phyloP scores from a whole-genome alignment of 2,113 vertebrate genomes.

The Cromileptes altivelis region DNA sequence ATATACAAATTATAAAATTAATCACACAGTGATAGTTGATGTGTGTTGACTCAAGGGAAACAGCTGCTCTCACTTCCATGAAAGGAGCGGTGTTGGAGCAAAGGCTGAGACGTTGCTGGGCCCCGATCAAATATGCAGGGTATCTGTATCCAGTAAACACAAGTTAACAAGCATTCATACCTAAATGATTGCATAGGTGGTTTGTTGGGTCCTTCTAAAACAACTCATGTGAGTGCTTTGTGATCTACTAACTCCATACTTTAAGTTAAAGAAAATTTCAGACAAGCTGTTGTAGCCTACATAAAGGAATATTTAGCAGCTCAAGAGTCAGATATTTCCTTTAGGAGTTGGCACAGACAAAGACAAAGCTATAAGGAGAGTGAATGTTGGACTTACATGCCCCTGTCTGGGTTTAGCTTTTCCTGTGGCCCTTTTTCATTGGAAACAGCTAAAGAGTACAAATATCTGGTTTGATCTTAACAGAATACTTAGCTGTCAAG shows the following conservation, averaged over 20 bases:
- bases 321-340: neutral
- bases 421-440: no score
- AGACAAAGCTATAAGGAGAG: neutral
- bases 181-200: neutral
- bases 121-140: slow-evolving; percentile 25
- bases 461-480: no score
- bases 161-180: slow-evolving; percentile 1
- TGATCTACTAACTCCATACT: neutral
- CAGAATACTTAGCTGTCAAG: no score
- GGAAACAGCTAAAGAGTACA: no score
- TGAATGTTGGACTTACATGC: neutral
- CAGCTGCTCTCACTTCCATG: slow-evolving; percentile 36
- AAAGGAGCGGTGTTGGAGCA: slow-evolving; percentile 25
- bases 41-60: neutral
- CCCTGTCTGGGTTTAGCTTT: no score
- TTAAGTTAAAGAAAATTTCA: neutral
- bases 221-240: neutral
- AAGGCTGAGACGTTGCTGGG: slow-evolving; percentile 9
- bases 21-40: neutral
- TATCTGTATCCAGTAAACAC: slow-evolving; percentile 28
- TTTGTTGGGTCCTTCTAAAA: neutral
- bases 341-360: no score
- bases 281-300: neutral
- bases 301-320: no score
- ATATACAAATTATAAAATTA: neutral